phyloP scores from a whole-genome alignment of 2,888 invertebrate genomes.

The Chymomyza procnemis region DNA sequence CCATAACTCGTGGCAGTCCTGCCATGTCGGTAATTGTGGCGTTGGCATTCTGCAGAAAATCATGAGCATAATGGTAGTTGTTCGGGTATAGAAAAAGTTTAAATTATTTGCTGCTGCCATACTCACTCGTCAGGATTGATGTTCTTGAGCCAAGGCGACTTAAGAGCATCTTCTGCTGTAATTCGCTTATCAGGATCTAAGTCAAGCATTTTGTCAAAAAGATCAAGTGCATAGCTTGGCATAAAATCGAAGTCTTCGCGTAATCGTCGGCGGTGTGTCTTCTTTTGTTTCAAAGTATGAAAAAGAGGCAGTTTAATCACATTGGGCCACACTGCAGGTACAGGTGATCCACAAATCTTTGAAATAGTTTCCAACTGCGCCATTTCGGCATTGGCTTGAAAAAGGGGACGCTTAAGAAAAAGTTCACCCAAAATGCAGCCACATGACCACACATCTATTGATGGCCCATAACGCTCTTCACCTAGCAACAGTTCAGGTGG shows the following conservation, averaged over 20 bases:
- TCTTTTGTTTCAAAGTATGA: constrained; percentile 94
- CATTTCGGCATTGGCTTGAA: constrained; percentile 96
- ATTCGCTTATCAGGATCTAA: constrained; percentile 96
- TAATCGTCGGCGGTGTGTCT: constrained; percentile 91
- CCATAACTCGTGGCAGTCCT: constrained; percentile 99
- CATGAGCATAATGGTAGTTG: neutral
- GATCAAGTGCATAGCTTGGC: constrained; percentile 91
- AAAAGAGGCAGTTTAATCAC: constrained; percentile 95
- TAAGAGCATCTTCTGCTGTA: constrained; percentile 95
- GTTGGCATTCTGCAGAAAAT: constrained; percentile 85
- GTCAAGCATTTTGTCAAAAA: constrained; percentile 96
- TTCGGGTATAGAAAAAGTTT: neutral
- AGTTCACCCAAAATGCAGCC: constrained; percentile 99
- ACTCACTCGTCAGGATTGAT: constrained; percentile 94
- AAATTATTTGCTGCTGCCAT: constrained; percentile 11
- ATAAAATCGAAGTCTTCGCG: constrained; percentile 96
- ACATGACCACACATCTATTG: constrained; percentile 99
- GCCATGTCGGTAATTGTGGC: constrained; percentile 93
- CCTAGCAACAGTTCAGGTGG: constrained; percentile 98
- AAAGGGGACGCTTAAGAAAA: constrained; percentile 96
- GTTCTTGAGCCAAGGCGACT: constrained; percentile 94
- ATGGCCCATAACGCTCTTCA: constrained; percentile 97
- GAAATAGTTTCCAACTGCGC: constrained; percentile 96
- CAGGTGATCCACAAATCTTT: constrained; percentile 95
- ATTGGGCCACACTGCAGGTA: constrained; percentile 97